Percentiles rank a stretch among this genome's conserved stretches.
Evolutionary conservation across 2,888 invertebrate species (phyloP).

Genomic region (Drosophila anceps): DNA sequence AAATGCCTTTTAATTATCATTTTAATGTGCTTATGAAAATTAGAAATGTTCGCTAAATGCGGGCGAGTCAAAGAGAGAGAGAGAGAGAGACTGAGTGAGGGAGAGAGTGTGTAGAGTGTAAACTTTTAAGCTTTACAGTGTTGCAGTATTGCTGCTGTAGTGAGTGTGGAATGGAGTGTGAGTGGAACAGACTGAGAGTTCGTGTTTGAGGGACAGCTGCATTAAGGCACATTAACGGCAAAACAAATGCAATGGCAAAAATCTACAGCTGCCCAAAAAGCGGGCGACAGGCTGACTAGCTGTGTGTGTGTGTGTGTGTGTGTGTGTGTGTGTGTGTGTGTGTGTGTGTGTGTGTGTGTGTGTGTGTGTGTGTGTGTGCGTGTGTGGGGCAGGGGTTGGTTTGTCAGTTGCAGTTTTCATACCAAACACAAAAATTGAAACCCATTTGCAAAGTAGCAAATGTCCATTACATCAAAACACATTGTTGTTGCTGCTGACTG

Average conservation of each 20-base stretch:
- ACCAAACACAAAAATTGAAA: constrained; percentile 16
- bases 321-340: constrained; percentile 23
- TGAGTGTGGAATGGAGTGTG: constrained; percentile 3
- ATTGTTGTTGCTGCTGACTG: constrained; percentile 37
- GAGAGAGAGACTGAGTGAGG: not conserved
- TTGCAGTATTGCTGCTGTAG: too few relatives aligned
- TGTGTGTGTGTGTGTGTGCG: constrained; percentile 25
- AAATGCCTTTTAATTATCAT: constrained; percentile 80
- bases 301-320: constrained; percentile 23
- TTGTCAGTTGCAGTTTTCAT: constrained; percentile 30
- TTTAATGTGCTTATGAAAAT: constrained; percentile 82
- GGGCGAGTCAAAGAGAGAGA: not conserved
- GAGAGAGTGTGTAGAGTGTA: not conserved
- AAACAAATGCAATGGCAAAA: constrained; percentile 32
- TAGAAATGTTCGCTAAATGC: constrained; percentile 72
- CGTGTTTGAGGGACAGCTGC: constrained; percentile 61
- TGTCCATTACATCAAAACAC: constrained; percentile 62
- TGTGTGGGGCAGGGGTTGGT: constrained; percentile 38
- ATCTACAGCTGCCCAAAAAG: constrained; percentile 39
- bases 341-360: constrained; percentile 21
- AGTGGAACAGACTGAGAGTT: too few relatives aligned
- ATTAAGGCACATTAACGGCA: constrained; percentile 38
- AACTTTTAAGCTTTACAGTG: constrained; percentile 8
- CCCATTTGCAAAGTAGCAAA: constrained; percentile 47
- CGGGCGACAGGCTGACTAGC: not conserved